Conservation (phyloP, 2,888 invertebrate genomes). For the Gibbula magus region DNA sequence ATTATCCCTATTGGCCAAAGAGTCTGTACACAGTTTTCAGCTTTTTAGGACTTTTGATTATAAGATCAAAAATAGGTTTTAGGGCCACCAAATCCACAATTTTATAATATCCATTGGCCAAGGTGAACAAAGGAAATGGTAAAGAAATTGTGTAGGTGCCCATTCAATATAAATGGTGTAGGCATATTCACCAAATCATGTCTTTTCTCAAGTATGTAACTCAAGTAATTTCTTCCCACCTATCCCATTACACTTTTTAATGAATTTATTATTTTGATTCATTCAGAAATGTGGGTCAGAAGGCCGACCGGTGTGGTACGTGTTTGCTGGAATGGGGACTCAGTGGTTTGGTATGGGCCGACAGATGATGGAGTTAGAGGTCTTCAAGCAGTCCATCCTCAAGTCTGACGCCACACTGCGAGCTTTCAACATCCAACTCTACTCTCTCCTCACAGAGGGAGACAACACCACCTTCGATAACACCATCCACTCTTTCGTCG, state of each 20-base stretch:
- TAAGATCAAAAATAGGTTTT: too few species aligned
- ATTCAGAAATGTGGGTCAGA: conserved; percentile 76
- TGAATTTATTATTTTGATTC: background rate
- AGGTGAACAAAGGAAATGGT: too few species aligned
- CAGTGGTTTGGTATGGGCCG: conserved; percentile 98
- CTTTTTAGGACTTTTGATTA: too few species aligned
- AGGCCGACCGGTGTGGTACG: conserved; percentile 89
- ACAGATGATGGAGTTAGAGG: conserved; percentile 87
- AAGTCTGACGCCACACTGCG: conserved; percentile 86
- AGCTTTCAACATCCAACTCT: conserved; percentile 88
- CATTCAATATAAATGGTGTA: too few species aligned
- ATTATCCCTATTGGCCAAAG: too few species aligned
- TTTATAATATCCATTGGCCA: too few species aligned
- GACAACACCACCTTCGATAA: conserved; percentile 88
- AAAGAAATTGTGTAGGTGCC: too few species aligned
- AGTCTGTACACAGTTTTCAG: too few species aligned
- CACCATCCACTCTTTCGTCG: conserved; percentile 91
- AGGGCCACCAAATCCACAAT: too few species aligned
- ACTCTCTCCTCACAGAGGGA: conserved; percentile 85
- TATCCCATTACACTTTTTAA: background rate
- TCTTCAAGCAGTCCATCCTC: conserved; percentile 86
- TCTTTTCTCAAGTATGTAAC: background rate
- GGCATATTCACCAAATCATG: background rate
- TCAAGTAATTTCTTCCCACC: background rate
- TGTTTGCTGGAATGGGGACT: conserved; percentile 98